phyloP scores from a whole-genome alignment of 53 echinoderm and acorn worm genomes.

The Echinarachnius parma region DNA sequence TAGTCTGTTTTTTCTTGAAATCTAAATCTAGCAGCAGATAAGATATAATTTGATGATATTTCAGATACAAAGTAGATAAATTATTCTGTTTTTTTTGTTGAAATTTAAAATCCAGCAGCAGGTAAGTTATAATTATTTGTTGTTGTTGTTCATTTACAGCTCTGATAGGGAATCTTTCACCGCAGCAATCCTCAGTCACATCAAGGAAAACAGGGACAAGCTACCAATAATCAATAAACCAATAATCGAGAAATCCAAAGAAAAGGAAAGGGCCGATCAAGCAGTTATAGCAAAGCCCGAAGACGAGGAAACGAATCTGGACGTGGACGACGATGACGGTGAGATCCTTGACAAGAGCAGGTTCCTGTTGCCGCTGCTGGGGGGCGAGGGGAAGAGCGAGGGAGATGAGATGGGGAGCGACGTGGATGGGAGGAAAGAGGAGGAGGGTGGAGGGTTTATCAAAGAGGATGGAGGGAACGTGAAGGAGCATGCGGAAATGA shows the following conservation, averaged over 20 bases:
- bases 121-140: too few species aligned
- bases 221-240: background rate
- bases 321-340: constrained; percentile 3
- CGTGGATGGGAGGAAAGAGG: constrained; percentile 47
- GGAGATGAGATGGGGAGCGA: constrained; percentile 37
- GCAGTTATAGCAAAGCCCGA: background rate
- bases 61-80: too few species aligned
- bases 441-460: constrained; percentile 16
- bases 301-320: background rate
- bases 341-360: background rate
- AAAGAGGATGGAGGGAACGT: constrained; percentile 4
- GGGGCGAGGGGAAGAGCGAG: constrained; percentile 20
- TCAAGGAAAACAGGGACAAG: background rate
- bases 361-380: background rate
- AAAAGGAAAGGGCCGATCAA: background rate
- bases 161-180: constrained; percentile 7
- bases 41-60: too few species aligned
- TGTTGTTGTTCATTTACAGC: background rate
- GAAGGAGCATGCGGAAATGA: too few species aligned
- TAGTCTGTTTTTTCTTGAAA: too few species aligned
- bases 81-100: too few species aligned
- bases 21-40: too few species aligned
- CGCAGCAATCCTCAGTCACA: constrained; percentile 2
- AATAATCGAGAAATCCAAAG: too few species aligned
- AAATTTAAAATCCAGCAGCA: too few species aligned